Conservation (phyloP, 2,888 invertebrate species). For the Psococerastis gibbosa region DNA sequence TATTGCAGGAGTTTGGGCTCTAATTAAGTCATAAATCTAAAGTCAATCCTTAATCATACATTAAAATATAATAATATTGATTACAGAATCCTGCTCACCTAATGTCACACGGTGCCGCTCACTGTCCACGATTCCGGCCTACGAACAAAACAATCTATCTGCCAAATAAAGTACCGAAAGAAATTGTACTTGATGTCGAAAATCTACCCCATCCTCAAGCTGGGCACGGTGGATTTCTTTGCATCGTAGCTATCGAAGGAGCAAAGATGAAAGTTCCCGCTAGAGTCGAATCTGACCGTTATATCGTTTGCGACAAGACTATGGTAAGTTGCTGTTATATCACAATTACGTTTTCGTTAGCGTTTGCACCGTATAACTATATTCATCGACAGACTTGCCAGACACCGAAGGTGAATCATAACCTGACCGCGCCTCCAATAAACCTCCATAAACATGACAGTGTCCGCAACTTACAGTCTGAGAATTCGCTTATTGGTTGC, state of each 20-base stretch:
- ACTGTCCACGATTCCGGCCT: constrained; percentile 68
- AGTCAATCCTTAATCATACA: too few species aligned
- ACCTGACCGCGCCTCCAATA: too few species aligned
- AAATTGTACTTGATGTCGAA: constrained; percentile 73
- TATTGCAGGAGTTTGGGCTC: too few species aligned
- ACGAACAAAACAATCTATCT: constrained; percentile 56
- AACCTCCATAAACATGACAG: too few species aligned
- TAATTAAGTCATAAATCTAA: too few species aligned
- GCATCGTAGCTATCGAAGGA: constrained; percentile 76
- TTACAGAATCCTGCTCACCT: constrained; percentile 38
- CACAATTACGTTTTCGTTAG: too few species aligned
- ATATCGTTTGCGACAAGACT: constrained; percentile 80
- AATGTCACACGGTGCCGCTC: constrained; percentile 36
- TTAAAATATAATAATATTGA: too few species aligned
- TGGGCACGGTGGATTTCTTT: constrained; percentile 78
- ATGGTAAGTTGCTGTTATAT: constrained; percentile 41
- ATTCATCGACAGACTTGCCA: too few species aligned
- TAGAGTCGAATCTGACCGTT: constrained; percentile 58
- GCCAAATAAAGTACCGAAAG: constrained; percentile 76
- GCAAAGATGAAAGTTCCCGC: constrained; percentile 79
- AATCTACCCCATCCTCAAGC: constrained; percentile 79
- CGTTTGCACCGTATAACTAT: too few species aligned
- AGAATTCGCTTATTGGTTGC: too few species aligned
- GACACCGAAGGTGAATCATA: too few species aligned
- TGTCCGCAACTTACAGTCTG: too few species aligned